Conservation (phyloP, 2,113 vertebrate species). For the Aptenodytes patagonicus region DNA sequence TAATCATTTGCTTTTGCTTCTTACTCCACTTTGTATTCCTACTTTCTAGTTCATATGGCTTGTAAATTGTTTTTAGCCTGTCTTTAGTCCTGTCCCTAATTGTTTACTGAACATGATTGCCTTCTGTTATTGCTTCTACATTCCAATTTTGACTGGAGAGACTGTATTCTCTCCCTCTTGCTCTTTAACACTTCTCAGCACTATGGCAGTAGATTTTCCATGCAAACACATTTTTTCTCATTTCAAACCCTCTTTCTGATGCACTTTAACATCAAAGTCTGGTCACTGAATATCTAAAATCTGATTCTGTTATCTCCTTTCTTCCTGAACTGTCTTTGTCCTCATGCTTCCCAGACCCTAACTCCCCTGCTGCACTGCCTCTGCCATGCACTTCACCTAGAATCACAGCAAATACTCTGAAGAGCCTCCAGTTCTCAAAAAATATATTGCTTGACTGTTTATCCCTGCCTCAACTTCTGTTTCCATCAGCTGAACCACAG, state of each 20-base stretch:
- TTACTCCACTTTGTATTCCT: background rate
- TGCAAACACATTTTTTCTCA: background rate
- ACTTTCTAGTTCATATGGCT: conserved; percentile 44
- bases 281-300: background rate
- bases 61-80: conserved; percentile 10
- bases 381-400: background rate
- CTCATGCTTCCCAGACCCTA: background rate
- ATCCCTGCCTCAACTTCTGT: background rate
- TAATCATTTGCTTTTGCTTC: background rate
- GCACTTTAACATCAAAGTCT: background rate
- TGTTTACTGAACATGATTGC: conserved; percentile 11
- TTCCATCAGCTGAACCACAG: background rate
- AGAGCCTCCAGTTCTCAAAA: background rate
- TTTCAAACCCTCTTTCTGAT: background rate
- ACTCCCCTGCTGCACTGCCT: background rate
- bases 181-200: background rate
- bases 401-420: background rate
- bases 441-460: background rate
- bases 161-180: background rate
- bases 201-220: background rate
- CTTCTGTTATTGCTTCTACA: conserved; percentile 15
- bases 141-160: background rate
- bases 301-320: background rate
- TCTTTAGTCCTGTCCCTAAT: background rate
- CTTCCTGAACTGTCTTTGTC: background rate